Evolutionary conservation across 2,888 invertebrate species (phyloP), one percentile per base, ranked within the genome.

Genomic region (Orchestes rusci): DNA sequence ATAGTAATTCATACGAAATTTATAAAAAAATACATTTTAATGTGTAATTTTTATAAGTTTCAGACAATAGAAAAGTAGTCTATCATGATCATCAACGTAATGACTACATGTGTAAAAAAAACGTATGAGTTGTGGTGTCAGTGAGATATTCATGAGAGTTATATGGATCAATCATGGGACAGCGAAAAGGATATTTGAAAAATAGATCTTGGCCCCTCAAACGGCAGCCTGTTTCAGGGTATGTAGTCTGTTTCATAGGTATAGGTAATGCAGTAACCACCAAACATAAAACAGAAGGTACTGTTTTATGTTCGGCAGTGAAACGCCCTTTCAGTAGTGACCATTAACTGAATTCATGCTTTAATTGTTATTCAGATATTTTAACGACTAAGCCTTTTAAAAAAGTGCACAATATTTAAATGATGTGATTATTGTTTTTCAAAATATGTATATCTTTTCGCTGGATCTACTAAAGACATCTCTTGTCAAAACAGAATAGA

Each of bases 191-290:
- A 23, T 36, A 34, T 34, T 13, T 43, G 29, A 42, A 40, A 16
- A 51, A 48, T 42, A 33, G 48, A 15, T 51, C 51, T 16, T 51
- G 51, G 51, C 51, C 51, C 17, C 42, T 48, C 20, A 51, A 51
- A 37, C 33, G 50, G 23, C 43, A 31, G 17, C 43, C 50, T 13
- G 42, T 46, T 5, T 46, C 45, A 13, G 45, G 50, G 50, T 50
- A 50, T 31, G 50, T 50, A 45, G 13, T 30, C 13, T 10, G 5
- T 10, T 30, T 30, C 12, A 5, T n/a, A n/a, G n/a, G n/a, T n/a
- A n/a, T n/a, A n/a, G n/a, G n/a, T n/a, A n/a, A n/a, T n/a, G n/a
- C n/a, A n/a, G n/a, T n/a, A n/a, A n/a, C n/a, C n/a, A n/a, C n/a
- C n/a, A n/a, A n/a, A n/a, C n/a, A n/a, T n/a, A n/a, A n/a, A n/a